These are phyloP conservation scores for Halesus radiatus DNA, from an alignment of 1,140 invertebrate genomes.

Conservation along the genomic window DNA sequence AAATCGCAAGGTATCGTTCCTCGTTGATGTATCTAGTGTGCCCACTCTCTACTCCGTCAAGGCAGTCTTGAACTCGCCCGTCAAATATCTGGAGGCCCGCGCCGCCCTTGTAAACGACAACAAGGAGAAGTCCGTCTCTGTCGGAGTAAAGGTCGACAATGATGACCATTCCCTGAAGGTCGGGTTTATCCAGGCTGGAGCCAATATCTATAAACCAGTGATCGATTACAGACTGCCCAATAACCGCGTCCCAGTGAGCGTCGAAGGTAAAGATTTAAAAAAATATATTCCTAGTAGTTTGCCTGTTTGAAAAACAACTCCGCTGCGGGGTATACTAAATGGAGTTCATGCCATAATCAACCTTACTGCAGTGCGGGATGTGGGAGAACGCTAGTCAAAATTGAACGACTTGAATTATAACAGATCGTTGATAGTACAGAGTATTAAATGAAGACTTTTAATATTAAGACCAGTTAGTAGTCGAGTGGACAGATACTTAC, in stretches of 20 bases:
- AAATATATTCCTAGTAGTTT: too few relatives aligned
- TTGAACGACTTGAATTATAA: too few relatives aligned
- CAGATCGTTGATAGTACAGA: too few relatives aligned
- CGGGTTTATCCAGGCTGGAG: conserved; percentile 55
- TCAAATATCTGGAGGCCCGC: conserved; percentile 68
- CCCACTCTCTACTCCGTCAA: conserved; percentile 71
- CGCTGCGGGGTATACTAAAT: too few relatives aligned
- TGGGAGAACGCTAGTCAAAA: too few relatives aligned
- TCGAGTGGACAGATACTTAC: too few relatives aligned
- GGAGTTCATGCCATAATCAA: too few relatives aligned
- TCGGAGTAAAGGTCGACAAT: conserved; percentile 45
- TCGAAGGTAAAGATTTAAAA: conserved; percentile 16
- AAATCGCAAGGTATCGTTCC: conserved; percentile 72
- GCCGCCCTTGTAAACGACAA: neutral
- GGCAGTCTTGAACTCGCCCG: conserved; percentile 72
- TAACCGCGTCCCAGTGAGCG: neutral
- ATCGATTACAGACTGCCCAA: neutral
- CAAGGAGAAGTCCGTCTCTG: conserved; percentile 49
- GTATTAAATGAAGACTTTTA: too few relatives aligned
- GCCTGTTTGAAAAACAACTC: too few relatives aligned
- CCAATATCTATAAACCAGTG: conserved; percentile 29
- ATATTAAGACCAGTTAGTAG: too few relatives aligned
- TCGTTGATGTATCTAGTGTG: conserved; percentile 65
- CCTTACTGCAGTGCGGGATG: too few relatives aligned
- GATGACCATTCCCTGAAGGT: conserved; percentile 59